Percentiles rank a stretch among this genome's conserved stretches.
These are phyloP conservation scores for Phrixothrix hirtus DNA, from an alignment of 2,888 invertebrate species.

Conservation along the genomic window DNA sequence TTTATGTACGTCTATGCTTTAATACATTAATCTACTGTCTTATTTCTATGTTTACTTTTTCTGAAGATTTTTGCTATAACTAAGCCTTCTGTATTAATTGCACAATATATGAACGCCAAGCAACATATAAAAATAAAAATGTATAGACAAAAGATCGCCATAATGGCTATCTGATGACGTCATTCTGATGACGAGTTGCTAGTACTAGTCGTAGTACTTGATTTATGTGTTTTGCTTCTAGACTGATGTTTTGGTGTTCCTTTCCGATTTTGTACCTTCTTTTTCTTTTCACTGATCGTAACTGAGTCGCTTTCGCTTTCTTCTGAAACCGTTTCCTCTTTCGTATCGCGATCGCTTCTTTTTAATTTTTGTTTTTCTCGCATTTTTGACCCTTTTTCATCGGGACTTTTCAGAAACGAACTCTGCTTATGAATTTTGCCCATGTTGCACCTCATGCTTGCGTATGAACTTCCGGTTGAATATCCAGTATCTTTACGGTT, in stretches of 20 bases:
- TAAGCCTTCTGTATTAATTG: slow-evolving; percentile 60
- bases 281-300: background rate
- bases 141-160: slow-evolving; percentile 61
- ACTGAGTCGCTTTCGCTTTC: slow-evolving; percentile 21
- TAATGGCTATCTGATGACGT: slow-evolving; percentile 63
- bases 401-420: slow-evolving; percentile 29
- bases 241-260: slow-evolving; percentile 6
- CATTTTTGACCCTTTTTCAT: slow-evolving; percentile 29
- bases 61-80: slow-evolving; percentile 53
- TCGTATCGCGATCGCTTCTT: slow-evolving; percentile 41
- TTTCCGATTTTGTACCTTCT: slow-evolving; percentile 8
- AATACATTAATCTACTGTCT: too few species aligned
- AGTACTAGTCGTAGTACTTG: slow-evolving; percentile 24
- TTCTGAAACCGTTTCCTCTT: slow-evolving; percentile 43
- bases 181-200: slow-evolving; percentile 56
- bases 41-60: background rate
- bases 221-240: slow-evolving; percentile 19
- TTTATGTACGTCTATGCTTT: too few species aligned
- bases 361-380: slow-evolving; percentile 51
- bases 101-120: slow-evolving; percentile 62
- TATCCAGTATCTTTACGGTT: slow-evolving; percentile 68
- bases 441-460: slow-evolving; percentile 49
- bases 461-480: slow-evolving; percentile 69
- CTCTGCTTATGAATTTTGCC: slow-evolving; percentile 23
- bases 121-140: slow-evolving; percentile 61